Evolutionary conservation across 2,888 invertebrate species (phyloP), one percentile per base, ranked within the genome.

Genomic region (Ypsolopha scabrella): DNA sequence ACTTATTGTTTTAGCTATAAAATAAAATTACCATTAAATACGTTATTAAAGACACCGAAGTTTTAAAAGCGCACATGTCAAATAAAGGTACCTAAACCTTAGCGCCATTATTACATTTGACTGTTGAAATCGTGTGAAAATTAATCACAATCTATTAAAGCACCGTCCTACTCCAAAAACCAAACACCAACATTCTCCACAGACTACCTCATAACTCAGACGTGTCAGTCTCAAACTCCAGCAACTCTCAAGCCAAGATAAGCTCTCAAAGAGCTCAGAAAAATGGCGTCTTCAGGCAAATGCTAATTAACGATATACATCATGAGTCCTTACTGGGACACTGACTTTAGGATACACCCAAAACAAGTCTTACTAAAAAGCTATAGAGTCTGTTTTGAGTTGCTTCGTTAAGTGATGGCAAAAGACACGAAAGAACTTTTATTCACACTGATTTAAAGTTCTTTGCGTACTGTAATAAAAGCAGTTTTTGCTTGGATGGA

Each of bases 301-400:
- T 50, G 53, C 54, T 61, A 62, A 61, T 63, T 61, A 60, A 56
- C 56, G 55, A 53, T 57, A 57, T 60, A 57, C 55, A 55, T 62
- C 60, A 61, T 53, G 54, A 52, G 51, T 54, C 52, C 34, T 47
- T 41, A 33, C 24, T 35, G 33, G 34, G 41, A 49, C n/a, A 39
- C 49, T 7, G 33, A 49, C 39, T 41, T 49, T 10, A 14, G 10
- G 6, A 33, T 41, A 46, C 33, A 43, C 6, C 24, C 24, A 43
- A 43, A 9, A 43, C 8, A 9, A 43, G 6, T 24, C 24, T 43
- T 43, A 14, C 13, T 13, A 13, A 13, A 4, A 9, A 9, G 43
- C 24, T 14, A 14, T 43, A 43, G 13, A 43, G 43, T n/a, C 24
- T 8, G 43, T 43, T 43, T 11, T 43, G 8, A 13, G 13, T 43